phyloP scores from a whole-genome alignment of 2,797 vertebrate species.

The Cossypha polioptera region DNA sequence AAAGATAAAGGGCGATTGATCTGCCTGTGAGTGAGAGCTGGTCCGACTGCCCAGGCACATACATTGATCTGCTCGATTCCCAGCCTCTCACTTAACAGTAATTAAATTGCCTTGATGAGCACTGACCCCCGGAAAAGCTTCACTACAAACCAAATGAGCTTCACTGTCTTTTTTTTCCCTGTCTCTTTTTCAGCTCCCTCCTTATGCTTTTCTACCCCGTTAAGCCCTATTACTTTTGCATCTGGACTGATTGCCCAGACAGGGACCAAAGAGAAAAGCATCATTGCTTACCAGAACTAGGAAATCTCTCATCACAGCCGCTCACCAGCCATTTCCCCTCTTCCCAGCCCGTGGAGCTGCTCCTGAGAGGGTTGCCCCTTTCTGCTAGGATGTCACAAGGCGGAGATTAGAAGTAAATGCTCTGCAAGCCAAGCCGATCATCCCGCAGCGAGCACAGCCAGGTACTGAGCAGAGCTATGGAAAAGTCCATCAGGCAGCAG shows the following conservation, averaged over 20 bases:
- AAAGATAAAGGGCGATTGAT: neutral
- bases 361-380: constrained; percentile 75
- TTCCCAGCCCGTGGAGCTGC: constrained; percentile 22
- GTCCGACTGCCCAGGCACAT: neutral
- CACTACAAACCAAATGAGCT: neutral
- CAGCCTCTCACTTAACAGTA: neutral
- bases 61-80: neutral
- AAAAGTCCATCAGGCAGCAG: constrained; percentile 65
- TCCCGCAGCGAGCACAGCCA: constrained; percentile 45
- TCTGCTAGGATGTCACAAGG: constrained; percentile 75
- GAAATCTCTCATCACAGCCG: neutral
- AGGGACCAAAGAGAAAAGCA: constrained; percentile 15
- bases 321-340: constrained; percentile 35
- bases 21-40: neutral
- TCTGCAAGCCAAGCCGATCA: constrained; percentile 77
- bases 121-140: neutral
- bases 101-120: constrained; percentile 1
- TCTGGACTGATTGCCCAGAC: neutral
- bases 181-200: neutral
- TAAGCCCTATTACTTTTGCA: neutral
- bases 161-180: neutral
- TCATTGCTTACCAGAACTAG: constrained; percentile 75
- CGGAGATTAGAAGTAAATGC: constrained; percentile 84
- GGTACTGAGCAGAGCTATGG: constrained; percentile 45
- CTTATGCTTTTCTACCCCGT: neutral